Conservation (phyloP, 2,113 vertebrate genomes). For the Erythrolamprus reginae region DNA sequence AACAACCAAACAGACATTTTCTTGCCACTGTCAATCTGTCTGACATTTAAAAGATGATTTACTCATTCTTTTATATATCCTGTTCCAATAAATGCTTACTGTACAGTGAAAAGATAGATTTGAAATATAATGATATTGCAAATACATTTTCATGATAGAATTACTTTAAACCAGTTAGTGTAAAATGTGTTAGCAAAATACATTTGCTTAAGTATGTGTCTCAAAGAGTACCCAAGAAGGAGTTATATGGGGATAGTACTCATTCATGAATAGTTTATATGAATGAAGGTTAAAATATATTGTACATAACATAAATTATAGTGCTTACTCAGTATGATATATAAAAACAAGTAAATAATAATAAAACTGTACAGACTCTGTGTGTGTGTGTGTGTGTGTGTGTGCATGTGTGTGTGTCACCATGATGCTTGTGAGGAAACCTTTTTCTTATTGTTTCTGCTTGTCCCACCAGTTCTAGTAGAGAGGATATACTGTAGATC, state of each 20-base stretch:
- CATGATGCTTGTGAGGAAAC: neutral
- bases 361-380: neutral
- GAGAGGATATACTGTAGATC: neutral
- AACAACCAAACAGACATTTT: neutral
- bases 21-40: constrained; percentile 22
- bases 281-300: neutral
- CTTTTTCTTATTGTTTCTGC: neutral
- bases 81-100: constrained; percentile 22
- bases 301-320: neutral
- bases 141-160: constrained; percentile 23
- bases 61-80: constrained; percentile 31
- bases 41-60: constrained; percentile 24
- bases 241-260: constrained; percentile 6
- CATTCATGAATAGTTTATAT: neutral
- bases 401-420: no score
- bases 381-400: neutral
- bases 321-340: neutral
- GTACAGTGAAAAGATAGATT: constrained; percentile 26
- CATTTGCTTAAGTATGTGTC: neutral
- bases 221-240: neutral
- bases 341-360: neutral
- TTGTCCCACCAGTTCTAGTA: neutral
- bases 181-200: neutral
- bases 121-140: constrained; percentile 2
- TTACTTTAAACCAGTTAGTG: constrained; percentile 25